Conservation (phyloP, 1,140 invertebrate genomes). For the Globodera rostochiensis region DNA sequence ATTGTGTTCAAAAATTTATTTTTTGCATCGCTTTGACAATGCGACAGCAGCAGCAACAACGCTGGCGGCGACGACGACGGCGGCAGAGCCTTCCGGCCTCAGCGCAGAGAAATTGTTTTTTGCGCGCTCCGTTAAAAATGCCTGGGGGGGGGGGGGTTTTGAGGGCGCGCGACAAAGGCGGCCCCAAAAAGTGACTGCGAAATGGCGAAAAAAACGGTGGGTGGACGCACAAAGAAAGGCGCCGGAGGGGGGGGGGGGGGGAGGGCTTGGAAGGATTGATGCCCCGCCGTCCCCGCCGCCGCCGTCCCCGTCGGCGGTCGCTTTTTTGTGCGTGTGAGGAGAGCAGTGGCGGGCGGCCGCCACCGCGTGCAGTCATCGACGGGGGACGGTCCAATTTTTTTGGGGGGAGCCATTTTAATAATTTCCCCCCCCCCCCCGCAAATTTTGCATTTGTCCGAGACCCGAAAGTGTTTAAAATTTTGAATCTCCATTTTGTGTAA, state of each 20-base stretch:
- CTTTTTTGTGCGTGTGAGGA: background rate
- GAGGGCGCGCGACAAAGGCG: background rate
- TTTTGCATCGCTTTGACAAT: background rate
- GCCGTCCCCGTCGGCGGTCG: too few relatives aligned
- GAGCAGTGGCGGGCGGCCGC: too few relatives aligned
- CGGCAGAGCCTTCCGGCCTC: too few relatives aligned
- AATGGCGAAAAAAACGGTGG: background rate
- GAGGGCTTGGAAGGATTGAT: background rate
- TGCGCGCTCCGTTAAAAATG: too few relatives aligned
- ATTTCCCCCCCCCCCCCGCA: too few relatives aligned
- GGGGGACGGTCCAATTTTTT: background rate
- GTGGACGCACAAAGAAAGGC: constrained; percentile 3
- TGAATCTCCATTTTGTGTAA: too few relatives aligned
- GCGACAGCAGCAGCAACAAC: too few relatives aligned
- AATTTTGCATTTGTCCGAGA: too few relatives aligned
- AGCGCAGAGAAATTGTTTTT: too few relatives aligned
- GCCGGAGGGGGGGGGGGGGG: background rate
- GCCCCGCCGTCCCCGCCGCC: background rate
- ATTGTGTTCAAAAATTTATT: background rate
- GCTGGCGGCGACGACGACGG: too few relatives aligned
- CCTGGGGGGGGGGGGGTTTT: too few relatives aligned
- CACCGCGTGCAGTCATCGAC: background rate
- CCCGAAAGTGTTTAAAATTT: too few relatives aligned
- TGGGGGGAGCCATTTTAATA: background rate
- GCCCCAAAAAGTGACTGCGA: background rate